phyloP scores from a whole-genome alignment of 2,797 vertebrate genomes.

The Neostethus bicornis region DNA sequence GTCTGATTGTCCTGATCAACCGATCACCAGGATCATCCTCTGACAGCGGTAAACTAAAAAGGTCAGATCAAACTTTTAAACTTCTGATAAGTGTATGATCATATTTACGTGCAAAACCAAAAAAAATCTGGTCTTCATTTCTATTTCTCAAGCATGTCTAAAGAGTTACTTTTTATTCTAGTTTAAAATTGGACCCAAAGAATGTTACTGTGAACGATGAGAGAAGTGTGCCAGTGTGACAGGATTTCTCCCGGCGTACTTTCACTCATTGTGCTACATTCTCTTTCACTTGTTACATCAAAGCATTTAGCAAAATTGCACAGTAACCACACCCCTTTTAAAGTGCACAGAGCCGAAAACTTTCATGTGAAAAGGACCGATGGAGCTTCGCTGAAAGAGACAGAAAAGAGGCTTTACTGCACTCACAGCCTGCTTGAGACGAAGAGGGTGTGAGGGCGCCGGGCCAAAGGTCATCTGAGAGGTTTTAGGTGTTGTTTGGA shows the following conservation, averaged over 20 bases:
- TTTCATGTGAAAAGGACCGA: constrained; percentile 65
- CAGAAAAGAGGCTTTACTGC: constrained; percentile 53
- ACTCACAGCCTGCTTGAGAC: constrained; percentile 41
- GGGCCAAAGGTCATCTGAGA: constrained; percentile 50
- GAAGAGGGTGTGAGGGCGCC: constrained; percentile 39
- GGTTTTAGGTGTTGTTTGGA: neutral
- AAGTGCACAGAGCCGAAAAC: constrained; percentile 43
- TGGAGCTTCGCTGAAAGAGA: constrained; percentile 50
- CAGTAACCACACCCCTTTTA: constrained; percentile 64
- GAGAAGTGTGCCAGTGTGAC: constrained; percentile 31
- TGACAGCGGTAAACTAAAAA: no score
- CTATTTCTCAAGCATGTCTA: neutral
- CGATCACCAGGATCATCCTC: no score
- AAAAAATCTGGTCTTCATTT: neutral
- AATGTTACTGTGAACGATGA: constrained; percentile 21
- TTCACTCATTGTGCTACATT: constrained; percentile 23
- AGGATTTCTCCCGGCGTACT: constrained; percentile 23
- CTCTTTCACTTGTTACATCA: constrained; percentile 20
- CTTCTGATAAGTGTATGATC: neutral
- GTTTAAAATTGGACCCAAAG: neutral
- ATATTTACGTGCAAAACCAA: neutral
- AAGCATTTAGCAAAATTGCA: constrained; percentile 42
- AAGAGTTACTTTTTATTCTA: neutral
- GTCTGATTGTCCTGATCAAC: no score
- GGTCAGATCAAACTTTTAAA: neutral